phyloP scores from a whole-genome alignment of 2,888 invertebrate genomes.

The Strigamia maritima region DNA sequence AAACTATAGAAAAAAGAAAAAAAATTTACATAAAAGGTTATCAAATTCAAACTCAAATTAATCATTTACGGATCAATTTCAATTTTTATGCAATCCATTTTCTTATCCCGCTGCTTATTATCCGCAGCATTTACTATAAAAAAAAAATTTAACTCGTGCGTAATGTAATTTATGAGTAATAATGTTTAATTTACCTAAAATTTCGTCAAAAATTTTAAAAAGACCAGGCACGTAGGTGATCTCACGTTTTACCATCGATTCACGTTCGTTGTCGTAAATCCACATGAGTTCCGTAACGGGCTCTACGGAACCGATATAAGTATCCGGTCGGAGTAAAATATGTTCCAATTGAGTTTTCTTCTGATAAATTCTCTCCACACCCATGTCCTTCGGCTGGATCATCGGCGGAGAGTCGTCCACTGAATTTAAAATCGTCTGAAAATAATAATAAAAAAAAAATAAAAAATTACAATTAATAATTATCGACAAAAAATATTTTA shows the following conservation, averaged over 20 bases:
- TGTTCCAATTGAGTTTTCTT: conserved; percentile 98
- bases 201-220: conserved; percentile 99
- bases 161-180: not conserved
- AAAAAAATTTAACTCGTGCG: conserved; percentile 42
- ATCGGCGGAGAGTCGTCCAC: not conserved
- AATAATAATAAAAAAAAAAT: conserved; percentile 45
- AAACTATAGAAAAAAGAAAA: conserved; percentile 58
- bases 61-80: conserved; percentile 66
- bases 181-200: conserved; percentile 59
- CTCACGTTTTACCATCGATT: conserved; percentile 76
- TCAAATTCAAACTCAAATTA: not conserved
- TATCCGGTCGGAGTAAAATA: conserved; percentile 94
- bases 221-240: conserved; percentile 92
- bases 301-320: conserved; percentile 81
- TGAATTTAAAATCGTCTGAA: not conserved
- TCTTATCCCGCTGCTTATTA: conserved; percentile 88
- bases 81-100: conserved; percentile 87
- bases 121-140: conserved; percentile 91
- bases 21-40: too few species aligned
- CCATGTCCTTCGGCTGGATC: not conserved
- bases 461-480: conserved; percentile 38
- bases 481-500: too few species aligned
- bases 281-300: conserved; percentile 68
- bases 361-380: conserved; percentile 90
- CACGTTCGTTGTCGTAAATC: conserved; percentile 74